A percentile compares a stretch with the other conserved stretches of the same genome.
phyloP scores from a whole-genome alignment of 2,797 vertebrate genomes.

The Holocentrus rufus region DNA sequence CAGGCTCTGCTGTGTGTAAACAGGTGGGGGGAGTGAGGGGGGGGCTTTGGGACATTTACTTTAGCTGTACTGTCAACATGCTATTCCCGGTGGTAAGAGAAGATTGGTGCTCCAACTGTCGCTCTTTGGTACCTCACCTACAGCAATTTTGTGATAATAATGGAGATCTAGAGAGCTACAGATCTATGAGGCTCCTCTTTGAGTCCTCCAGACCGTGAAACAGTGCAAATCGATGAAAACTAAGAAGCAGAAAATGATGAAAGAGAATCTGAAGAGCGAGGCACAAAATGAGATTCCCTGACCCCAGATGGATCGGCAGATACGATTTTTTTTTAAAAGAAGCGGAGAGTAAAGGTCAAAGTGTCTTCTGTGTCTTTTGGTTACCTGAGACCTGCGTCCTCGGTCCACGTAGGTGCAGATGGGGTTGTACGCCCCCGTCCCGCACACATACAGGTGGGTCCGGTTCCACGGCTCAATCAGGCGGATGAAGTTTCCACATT shows the following conservation, averaged over 20 bases:
- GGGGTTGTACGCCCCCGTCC: conserved; percentile 98
- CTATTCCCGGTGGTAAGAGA: conserved; percentile 47
- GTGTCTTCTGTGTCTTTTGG: conserved; percentile 65
- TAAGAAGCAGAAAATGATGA: conserved; percentile 60
- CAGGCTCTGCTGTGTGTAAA: conserved; percentile 62
- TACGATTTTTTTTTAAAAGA: conserved; percentile 48
- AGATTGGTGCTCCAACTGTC: conserved; percentile 40
- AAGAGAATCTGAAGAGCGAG: conserved; percentile 47
- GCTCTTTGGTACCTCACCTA: conserved; percentile 42
- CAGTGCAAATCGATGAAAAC: conserved; percentile 63
- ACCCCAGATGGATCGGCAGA: conserved; percentile 63
- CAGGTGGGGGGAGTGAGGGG: conserved; percentile 60
- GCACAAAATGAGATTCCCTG: conserved; percentile 45
- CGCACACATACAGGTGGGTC: conserved; percentile 97
- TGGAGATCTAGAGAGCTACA: conserved; percentile 34
- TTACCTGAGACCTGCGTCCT: conserved; percentile 96
- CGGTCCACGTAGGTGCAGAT: conserved; percentile 96
- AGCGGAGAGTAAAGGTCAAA: conserved; percentile 57
- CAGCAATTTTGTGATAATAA: conserved; percentile 60
- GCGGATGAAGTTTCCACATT: conserved; percentile 98
- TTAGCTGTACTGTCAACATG: conserved; percentile 47
- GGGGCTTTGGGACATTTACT: conserved; percentile 31
- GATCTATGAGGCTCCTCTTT: conserved; percentile 31
- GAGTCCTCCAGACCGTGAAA: conserved; percentile 56
- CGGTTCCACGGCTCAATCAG: conserved; percentile 99